Percentiles rank a stretch among this genome's conserved stretches.
phyloP scores from a whole-genome alignment of 1,140 invertebrate species.

The Diabrotica undecimpunctata region DNA sequence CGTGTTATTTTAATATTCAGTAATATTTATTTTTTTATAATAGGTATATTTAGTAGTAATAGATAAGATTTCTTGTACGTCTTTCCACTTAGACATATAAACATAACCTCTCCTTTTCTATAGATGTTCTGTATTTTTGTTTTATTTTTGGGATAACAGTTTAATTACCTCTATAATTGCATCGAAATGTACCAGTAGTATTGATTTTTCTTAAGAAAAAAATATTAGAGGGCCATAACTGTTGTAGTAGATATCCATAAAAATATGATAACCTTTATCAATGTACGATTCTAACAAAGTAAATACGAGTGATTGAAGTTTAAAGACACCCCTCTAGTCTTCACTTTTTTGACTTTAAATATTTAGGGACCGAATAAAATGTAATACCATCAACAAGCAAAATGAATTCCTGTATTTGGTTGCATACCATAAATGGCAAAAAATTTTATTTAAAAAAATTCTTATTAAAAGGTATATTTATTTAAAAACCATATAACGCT shows the following conservation, averaged over 20 bases:
- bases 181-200: constrained; percentile 18
- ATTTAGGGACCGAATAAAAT: neutral
- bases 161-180: constrained; percentile 14
- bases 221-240: constrained; percentile 20
- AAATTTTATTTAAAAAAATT: too few species aligned
- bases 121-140: constrained; percentile 15
- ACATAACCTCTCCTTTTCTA: constrained; percentile 9
- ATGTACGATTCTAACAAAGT: constrained; percentile 9
- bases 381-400: too few species aligned
- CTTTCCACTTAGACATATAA: constrained; percentile 41
- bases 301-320: constrained; percentile 5
- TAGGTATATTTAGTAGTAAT: constrained; percentile 36
- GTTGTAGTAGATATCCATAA: constrained; percentile 27
- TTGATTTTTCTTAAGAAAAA: constrained; percentile 16
- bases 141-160: constrained; percentile 7
- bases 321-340: neutral
- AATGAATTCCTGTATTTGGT: too few species aligned
- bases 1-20: constrained; percentile 32
- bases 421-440: too few species aligned
- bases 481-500: too few species aligned
- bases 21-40: constrained; percentile 4
- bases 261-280: constrained; percentile 13
- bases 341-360: neutral
- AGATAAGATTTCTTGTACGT: constrained; percentile 36
- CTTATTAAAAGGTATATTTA: too few species aligned